Evolutionary conservation across 2,797 vertebrate genomes (phyloP).

Genomic region (Spheniscus humboldti): DNA sequence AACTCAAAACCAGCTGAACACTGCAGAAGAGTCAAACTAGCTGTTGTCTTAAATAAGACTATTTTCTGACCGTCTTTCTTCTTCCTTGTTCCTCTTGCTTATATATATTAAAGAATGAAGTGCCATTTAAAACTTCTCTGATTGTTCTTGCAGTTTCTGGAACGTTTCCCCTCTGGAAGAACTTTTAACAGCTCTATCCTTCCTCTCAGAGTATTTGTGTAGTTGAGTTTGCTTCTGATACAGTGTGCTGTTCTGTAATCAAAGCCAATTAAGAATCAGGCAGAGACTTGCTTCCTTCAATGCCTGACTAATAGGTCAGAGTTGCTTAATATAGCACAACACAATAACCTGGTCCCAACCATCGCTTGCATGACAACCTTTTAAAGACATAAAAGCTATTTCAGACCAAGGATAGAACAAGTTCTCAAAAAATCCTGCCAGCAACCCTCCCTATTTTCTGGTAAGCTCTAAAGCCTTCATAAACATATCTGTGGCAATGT

Average conservation of each 20-base stretch:
- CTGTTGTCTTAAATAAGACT: background rate
- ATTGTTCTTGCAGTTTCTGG: background rate
- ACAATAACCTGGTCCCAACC: background rate
- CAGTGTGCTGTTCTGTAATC: background rate
- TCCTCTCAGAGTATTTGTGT: background rate
- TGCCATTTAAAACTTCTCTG: background rate
- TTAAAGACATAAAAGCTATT: background rate
- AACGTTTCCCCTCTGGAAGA: background rate
- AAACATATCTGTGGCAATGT: background rate
- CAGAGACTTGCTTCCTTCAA: background rate
- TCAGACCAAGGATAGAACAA: background rate
- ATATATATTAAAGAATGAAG: background rate
- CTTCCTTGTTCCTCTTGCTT: background rate
- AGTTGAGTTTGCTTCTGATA: background rate
- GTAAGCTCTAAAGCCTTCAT: background rate
- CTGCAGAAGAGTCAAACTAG: background rate
- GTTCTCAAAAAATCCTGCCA: background rate
- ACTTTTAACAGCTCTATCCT: background rate
- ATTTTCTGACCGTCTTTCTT: background rate
- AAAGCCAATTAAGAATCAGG: background rate
- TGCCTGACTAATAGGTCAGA: background rate
- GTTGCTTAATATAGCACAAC: background rate
- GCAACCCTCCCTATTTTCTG: background rate
- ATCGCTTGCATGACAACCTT: background rate
- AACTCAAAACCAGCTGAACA: background rate